Base-by-base conservation (phyloP, 2,888 invertebrate genomes). In the Eilema depressum region DNA sequence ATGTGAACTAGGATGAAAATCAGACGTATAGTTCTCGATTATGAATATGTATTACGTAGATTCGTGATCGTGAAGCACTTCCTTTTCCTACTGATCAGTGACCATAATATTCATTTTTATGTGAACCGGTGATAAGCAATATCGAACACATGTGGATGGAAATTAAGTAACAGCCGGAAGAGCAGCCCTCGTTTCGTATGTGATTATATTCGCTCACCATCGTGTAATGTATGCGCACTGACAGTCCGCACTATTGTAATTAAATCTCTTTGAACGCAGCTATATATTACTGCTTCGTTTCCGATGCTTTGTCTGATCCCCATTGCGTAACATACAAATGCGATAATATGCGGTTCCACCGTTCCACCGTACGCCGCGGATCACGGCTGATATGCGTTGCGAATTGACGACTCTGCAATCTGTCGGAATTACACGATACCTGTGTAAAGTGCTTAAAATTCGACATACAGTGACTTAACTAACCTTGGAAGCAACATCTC, bases 111-210 rank as follows among this genome's bases (percentile, higher is more conserved):
- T n/a, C 20, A 8, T 20, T 53, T 53, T 53, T 53, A 53, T 53
- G 53, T 53, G n/a, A n/a, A 53, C 53, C 53, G n/a, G 53, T n/a
- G 53, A 53, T 53, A 53, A n/a, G 53, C 10, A 53, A 53, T 65
- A 56, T 53, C 61, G 14, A 62, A 23, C 47, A 37, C n/a, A 61
- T 33, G 26, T 53, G 20, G 25, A 33, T 33, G 61, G 17, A 41
- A 63, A 57, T 53, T 23, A 23, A 37, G 56, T 66, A 53, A 69
- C 41, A 28, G 57, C 82, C 80, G 80, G 80, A 80, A 75, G 68
- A 62, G 70, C 64, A 63, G 78, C 17, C 77, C 80, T 71, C 75
- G 63, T 68, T 81, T 66, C 28, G 28, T 68, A 3, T 33, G 65
- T 26, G 66, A 67, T 61, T 65, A 67, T 59, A 62, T 69, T 23